phyloP scores from a whole-genome alignment of 2,113 vertebrate species.

The Rhegmatorhina hoffmannsi region DNA sequence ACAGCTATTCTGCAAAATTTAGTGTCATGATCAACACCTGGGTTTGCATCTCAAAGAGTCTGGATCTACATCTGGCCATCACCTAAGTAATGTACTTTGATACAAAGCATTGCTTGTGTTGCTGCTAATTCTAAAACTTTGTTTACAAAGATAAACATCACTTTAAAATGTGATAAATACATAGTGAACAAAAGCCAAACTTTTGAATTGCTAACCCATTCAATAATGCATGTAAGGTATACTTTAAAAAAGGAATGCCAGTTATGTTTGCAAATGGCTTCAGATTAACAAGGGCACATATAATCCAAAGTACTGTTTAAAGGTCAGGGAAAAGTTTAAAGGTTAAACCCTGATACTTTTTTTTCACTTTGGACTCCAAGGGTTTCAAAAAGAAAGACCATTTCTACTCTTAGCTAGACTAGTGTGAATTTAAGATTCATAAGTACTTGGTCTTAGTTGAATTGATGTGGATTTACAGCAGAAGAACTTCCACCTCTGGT shows the following conservation, averaged over 20 bases:
- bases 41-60: background rate
- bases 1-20: background rate
- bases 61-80: background rate
- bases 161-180: background rate
- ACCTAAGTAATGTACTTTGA: background rate
- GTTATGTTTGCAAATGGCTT: constrained; percentile 40
- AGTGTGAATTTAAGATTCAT: constrained; percentile 12
- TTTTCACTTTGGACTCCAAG: background rate
- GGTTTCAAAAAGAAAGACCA: constrained; percentile 11
- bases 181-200: background rate
- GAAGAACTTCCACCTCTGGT: background rate
- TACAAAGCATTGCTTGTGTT: background rate
- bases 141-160: background rate
- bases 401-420: background rate
- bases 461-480: constrained; percentile 1
- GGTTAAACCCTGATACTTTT: constrained; percentile 24
- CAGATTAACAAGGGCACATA: constrained; percentile 32
- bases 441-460: background rate
- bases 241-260: background rate
- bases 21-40: background rate
- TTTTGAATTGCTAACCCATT: background rate
- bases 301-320: constrained; percentile 46
- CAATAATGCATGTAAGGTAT: background rate
- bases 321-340: constrained; percentile 40
- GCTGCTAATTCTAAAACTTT: background rate